A percentile compares a stretch with the other conserved stretches of the same genome.
phyloP scores from a whole-genome alignment of 2,797 vertebrate species.

The Melopsittacus undulatus region DNA sequence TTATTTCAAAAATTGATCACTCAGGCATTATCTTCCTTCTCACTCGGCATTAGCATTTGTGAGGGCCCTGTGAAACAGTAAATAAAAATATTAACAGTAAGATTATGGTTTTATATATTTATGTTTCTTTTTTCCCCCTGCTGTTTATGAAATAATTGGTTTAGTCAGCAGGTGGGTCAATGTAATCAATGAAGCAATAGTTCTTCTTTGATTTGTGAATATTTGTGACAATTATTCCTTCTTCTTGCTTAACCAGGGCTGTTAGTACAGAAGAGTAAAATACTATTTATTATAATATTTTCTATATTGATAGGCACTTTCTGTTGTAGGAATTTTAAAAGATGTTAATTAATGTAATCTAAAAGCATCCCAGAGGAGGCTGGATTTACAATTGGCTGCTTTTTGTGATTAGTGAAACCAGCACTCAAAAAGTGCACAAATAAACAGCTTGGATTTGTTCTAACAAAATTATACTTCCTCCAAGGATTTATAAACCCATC shows the following conservation, averaged over 20 bases:
- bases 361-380: not conserved
- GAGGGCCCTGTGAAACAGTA: not conserved
- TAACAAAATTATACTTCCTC: not conserved
- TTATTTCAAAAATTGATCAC: not conserved
- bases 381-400: not conserved
- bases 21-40: not conserved
- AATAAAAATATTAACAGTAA: not conserved
- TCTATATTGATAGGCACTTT: not conserved
- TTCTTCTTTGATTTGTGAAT: not conserved
- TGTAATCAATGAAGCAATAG: not conserved
- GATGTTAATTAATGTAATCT: not conserved
- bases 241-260: not conserved
- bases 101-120: not conserved
- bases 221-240: not conserved
- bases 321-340: not conserved
- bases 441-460: not conserved
- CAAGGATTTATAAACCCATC: not conserved
- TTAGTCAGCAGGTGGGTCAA: not conserved
- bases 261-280: not conserved
- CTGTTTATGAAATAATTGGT: not conserved
- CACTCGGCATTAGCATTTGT: not conserved
- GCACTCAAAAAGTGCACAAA: fast-evolving
- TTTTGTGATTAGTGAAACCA: not conserved
- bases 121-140: not conserved
- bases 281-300: not conserved